Percentiles rank a stretch among this genome's conserved stretches.
Evolutionary conservation across 2,888 invertebrate species (phyloP).

Genomic region (Hydroisotoma schaefferi): DNA sequence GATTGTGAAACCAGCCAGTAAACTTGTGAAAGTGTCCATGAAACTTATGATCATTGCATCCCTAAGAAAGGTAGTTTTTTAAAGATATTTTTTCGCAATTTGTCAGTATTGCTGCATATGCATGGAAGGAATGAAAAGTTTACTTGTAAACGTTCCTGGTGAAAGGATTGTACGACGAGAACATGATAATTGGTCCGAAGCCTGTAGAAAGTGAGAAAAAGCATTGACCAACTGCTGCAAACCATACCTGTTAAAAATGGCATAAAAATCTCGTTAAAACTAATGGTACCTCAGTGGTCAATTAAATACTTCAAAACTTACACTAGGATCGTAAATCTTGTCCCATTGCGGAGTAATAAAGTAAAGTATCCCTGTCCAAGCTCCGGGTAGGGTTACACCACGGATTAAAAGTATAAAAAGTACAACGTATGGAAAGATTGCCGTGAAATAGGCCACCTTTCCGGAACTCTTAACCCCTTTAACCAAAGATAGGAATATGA

Average conservation of each 20-base stretch:
- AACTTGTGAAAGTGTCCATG: conserved; percentile 75
- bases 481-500: conserved; percentile 94
- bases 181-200: conserved; percentile 73
- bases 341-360: conserved; percentile 77
- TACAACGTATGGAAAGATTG: conserved; percentile 68
- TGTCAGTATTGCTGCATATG: neutral
- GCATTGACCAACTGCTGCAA: conserved; percentile 72
- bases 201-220: conserved; percentile 67
- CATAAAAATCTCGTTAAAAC: neutral
- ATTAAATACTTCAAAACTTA: conserved; percentile 51
- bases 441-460: conserved; percentile 84
- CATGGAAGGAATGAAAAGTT: conserved; percentile 4
- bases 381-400: conserved; percentile 61
- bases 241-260: conserved; percentile 78
- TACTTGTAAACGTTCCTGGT: conserved; percentile 67
- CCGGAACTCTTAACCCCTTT: conserved; percentile 94
- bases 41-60: conserved; percentile 78
- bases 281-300: neutral
- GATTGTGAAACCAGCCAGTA: conserved; percentile 76
- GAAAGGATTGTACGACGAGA: conserved; percentile 72
- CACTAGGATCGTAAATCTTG: conserved; percentile 66
- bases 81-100: neutral
- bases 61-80: conserved; percentile 53
- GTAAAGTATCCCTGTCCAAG: conserved; percentile 69
- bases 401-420: conserved; percentile 68